A percentile compares a stretch with the other conserved stretches of the same genome.
phyloP scores from a whole-genome alignment of 2,113 vertebrate genomes.

The Petaurus breviceps region DNA sequence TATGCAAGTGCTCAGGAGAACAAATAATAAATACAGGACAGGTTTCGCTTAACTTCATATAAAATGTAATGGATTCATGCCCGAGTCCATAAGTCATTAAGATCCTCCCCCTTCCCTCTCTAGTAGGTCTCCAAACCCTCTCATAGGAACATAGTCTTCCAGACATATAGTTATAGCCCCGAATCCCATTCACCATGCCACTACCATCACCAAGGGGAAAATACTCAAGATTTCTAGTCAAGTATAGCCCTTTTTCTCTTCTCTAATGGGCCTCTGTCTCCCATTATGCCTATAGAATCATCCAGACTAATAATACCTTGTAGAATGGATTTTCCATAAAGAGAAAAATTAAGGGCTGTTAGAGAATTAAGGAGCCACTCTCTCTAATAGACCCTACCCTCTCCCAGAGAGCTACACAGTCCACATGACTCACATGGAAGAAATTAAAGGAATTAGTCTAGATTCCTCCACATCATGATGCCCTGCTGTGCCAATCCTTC shows the following conservation, averaged over 20 bases:
- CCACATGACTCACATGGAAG: neutral
- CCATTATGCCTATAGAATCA: neutral
- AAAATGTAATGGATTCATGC: neutral
- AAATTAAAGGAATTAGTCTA: neutral
- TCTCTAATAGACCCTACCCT: neutral
- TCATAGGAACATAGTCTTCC: neutral
- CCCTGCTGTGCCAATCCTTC: neutral
- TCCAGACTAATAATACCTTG: neutral
- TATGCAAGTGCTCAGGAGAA: neutral
- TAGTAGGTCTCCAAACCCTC: neutral
- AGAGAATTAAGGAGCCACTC: neutral
- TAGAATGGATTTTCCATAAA: neutral
- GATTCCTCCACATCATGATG: neutral
- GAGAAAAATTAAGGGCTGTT: neutral
- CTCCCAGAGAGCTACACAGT: neutral
- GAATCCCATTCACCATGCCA: neutral
- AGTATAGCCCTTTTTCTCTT: neutral
- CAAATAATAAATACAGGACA: neutral
- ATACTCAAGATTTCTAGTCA: neutral
- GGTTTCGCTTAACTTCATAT: neutral
- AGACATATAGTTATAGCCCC: neutral
- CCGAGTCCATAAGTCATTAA: neutral
- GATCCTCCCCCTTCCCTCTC: neutral
- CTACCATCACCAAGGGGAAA: neutral
- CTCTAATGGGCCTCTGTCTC: neutral